phyloP scores from a whole-genome alignment of 2,113 vertebrate genomes.

The Alectura lathami region DNA sequence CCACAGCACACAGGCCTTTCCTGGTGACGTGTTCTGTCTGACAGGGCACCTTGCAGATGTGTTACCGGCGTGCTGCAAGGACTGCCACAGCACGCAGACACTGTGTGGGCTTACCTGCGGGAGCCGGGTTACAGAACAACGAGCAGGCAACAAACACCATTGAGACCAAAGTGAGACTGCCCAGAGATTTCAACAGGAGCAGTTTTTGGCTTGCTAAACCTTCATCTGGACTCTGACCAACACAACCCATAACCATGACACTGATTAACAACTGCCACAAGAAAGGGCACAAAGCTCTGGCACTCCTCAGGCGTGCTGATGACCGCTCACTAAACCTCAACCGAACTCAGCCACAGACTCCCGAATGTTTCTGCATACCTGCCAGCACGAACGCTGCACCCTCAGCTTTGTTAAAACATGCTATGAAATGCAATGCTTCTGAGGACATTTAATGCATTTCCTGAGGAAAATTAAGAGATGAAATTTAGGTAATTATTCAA shows the following conservation, averaged over 20 bases:
- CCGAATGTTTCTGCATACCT: not conserved
- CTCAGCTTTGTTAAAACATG: not conserved
- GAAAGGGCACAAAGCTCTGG: not conserved
- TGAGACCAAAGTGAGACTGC: not conserved
- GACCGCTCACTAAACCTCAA: too few species aligned
- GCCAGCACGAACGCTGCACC: rapidly evolving
- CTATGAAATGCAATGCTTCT: not conserved
- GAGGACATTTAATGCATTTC: not conserved
- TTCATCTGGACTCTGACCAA: not conserved
- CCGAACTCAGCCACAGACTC: not conserved
- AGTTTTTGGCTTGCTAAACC: not conserved
- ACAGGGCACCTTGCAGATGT: not conserved
- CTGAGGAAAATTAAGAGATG: not conserved
- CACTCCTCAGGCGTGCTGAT: too few species aligned
- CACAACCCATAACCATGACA: not conserved
- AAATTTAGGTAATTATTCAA: constrained; percentile 55
- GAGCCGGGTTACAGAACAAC: rapidly evolving
- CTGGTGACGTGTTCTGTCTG: rapidly evolving
- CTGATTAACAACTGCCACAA: not conserved
- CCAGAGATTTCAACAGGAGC: not conserved
- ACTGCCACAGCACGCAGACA: not conserved
- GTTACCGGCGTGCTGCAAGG: too few species aligned
- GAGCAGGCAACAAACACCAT: not conserved
- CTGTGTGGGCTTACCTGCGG: rapidly evolving
- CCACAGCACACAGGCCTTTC: not conserved